Evolutionary conservation across 2,797 vertebrate species (phyloP).

Genomic region (Oreochromis mossambicus): DNA sequence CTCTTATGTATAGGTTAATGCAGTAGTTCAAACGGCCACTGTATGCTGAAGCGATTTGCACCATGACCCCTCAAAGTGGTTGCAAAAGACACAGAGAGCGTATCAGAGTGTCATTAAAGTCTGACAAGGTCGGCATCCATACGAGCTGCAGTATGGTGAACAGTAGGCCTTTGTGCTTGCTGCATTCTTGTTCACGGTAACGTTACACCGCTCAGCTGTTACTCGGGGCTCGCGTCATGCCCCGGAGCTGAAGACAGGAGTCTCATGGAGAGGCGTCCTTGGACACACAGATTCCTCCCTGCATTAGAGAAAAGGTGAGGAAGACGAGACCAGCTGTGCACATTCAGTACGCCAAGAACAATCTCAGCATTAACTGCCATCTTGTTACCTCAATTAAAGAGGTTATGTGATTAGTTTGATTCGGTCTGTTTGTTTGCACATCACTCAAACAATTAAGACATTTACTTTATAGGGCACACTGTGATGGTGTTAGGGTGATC

Average conservation of each 20-base stretch:
- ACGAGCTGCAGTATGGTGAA: slow-evolving; percentile 15
- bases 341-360: not conserved
- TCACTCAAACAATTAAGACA: not conserved
- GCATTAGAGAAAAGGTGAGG: not conserved
- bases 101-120: not conserved
- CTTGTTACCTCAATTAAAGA: not conserved
- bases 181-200: slow-evolving; percentile 63
- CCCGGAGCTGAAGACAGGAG: slow-evolving; percentile 16
- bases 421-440: not conserved
- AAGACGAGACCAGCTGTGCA: not conserved
- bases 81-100: not conserved
- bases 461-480: not conserved
- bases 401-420: not conserved
- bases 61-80: not conserved
- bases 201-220: slow-evolving; percentile 72
- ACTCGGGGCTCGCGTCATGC: slow-evolving; percentile 22
- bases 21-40: not conserved
- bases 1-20: not conserved
- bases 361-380: not conserved
- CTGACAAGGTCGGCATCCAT: not conserved
- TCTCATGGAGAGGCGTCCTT: slow-evolving; percentile 15
- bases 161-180: slow-evolving; percentile 53
- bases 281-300: slow-evolving; percentile 32
- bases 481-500: too few relatives aligned
- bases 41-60: not conserved